These are phyloP conservation scores for Rapana venosa DNA, from an alignment of 2,888 invertebrate species.

Conservation along the genomic window DNA sequence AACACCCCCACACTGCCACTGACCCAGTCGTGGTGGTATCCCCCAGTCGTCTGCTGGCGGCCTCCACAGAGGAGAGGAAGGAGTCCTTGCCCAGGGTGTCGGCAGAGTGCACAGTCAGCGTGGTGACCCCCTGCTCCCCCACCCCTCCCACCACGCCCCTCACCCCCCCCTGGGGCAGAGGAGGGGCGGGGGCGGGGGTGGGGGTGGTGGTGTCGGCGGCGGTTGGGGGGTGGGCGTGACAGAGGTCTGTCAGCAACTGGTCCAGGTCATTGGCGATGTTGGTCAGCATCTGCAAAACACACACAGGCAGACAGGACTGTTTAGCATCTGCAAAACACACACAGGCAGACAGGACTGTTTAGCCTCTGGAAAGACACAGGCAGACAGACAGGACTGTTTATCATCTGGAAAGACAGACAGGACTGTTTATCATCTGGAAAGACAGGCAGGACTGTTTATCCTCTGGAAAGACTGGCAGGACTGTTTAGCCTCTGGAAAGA, in stretches of 20 bases:
- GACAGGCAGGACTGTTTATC: too few species aligned
- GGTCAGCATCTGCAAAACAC: slow-evolving; percentile 45
- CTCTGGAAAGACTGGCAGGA: background rate
- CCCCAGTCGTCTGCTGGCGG: slow-evolving; percentile 45
- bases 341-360: too few species aligned
- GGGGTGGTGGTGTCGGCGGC: background rate
- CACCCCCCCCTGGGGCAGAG: background rate
- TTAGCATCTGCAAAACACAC: too few species aligned
- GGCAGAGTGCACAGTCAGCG: slow-evolving; percentile 39
- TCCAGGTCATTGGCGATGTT: slow-evolving; percentile 52
- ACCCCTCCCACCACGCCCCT: background rate
- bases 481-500: too few species aligned
- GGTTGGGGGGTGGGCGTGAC: slow-evolving; percentile 10
- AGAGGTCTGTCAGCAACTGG: slow-evolving; percentile 46
- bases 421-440: too few species aligned
- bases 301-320: too few species aligned
- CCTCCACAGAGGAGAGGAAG: slow-evolving; percentile 49
- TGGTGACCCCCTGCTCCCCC: slow-evolving; percentile 15
- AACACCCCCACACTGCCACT: background rate
- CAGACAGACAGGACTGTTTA: too few species aligned
- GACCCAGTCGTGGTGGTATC: slow-evolving; percentile 41
- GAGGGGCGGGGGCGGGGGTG: background rate
- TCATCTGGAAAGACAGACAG: too few species aligned
- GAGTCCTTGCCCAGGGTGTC: slow-evolving; percentile 51
- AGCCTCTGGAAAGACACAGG: slow-evolving; percentile 11